Conservation (phyloP, 2,888 invertebrate genomes). For the Idaea aversata region DNA sequence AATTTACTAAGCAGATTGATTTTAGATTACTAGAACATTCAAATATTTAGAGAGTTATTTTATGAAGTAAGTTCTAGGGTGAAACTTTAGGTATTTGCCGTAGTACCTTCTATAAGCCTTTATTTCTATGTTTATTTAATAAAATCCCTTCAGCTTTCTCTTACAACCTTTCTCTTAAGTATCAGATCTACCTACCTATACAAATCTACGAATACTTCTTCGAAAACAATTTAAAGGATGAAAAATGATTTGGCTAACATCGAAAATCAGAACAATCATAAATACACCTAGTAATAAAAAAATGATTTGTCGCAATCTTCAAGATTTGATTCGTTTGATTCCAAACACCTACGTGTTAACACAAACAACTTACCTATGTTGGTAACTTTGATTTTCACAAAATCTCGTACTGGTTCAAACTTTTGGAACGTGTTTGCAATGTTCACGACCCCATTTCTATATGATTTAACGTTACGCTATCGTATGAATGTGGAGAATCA, state of each 20-base stretch:
- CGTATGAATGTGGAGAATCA: neutral
- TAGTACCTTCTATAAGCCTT: too few relatives aligned
- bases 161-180: too few relatives aligned
- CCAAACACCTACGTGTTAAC: neutral
- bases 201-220: too few relatives aligned
- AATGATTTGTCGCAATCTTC: neutral
- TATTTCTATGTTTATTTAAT: too few relatives aligned
- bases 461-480: neutral
- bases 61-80: too few relatives aligned
- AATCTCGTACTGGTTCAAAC: neutral
- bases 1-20: conserved; percentile 13
- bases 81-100: too few relatives aligned
- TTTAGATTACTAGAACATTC: neutral
- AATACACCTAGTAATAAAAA: neutral
- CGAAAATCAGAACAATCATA: too few relatives aligned
- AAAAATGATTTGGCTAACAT: too few relatives aligned
- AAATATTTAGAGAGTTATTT: neutral
- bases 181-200: too few relatives aligned
- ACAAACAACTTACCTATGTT: neutral
- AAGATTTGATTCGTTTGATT: conserved; percentile 10
- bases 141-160: too few relatives aligned
- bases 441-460: neutral
- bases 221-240: too few relatives aligned
- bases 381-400: neutral
- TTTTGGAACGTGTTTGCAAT: neutral